These are phyloP conservation scores for Taenaris catops DNA, from an alignment of 2,888 invertebrate genomes.

Conservation along the genomic window DNA sequence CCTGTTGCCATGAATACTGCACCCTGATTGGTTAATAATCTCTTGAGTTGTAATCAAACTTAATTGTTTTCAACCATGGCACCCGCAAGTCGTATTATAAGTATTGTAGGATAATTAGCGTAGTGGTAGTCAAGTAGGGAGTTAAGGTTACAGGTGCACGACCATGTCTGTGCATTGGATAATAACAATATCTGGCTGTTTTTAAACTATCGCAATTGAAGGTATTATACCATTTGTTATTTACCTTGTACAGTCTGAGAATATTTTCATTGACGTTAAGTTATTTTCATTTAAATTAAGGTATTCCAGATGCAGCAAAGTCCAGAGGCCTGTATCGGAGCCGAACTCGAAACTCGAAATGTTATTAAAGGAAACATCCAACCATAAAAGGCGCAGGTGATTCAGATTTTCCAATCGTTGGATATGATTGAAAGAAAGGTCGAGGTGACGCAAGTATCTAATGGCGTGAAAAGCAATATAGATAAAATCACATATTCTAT, in stretches of 20 bases:
- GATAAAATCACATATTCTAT: no score
- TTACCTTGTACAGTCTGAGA: conserved; percentile 66
- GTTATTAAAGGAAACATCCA: conserved; percentile 78
- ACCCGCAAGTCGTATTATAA: no score
- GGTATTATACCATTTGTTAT: no score
- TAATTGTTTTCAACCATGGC: no score
- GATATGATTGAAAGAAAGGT: conserved; percentile 81
- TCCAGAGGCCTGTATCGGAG: conserved; percentile 60
- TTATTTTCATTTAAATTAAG: conserved; percentile 77
- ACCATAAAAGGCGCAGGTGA: conserved; percentile 68
- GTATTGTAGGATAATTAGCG: no score
- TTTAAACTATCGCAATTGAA: not conserved
- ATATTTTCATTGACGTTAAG: conserved; percentile 72
- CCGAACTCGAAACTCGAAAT: conserved; percentile 66
- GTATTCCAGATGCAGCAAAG: conserved; percentile 69
- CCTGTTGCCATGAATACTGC: no score
- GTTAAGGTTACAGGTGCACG: no score
- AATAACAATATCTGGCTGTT: no score
- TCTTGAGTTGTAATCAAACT: no score
- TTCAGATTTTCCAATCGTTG: conserved; percentile 77
- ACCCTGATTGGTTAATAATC: no score
- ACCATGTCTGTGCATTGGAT: no score
- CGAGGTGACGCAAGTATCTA: conserved; percentile 78
- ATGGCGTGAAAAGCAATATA: conserved; percentile 1
- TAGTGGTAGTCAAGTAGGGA: no score